phyloP scores from a whole-genome alignment of 2,797 vertebrate species.

The Sylvia borin region DNA sequence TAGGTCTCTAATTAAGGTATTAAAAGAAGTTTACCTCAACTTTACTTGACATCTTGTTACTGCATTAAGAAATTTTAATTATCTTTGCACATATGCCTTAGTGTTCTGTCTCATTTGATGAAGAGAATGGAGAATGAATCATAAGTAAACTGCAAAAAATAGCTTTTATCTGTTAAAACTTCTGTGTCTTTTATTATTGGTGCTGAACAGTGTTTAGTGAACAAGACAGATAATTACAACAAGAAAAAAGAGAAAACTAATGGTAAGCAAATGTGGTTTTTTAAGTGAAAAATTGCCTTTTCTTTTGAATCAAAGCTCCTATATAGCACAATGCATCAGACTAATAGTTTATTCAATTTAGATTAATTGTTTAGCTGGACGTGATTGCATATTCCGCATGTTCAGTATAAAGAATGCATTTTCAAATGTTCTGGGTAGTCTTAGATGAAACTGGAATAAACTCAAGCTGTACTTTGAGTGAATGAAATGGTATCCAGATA shows the following conservation, averaged over 20 bases:
- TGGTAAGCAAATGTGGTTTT: not conserved
- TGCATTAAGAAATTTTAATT: not conserved
- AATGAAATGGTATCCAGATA: not conserved
- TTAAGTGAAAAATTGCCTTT: not conserved
- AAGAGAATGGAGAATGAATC: not conserved
- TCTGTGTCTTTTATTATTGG: not conserved
- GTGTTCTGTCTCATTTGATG: not conserved
- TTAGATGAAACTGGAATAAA: not conserved
- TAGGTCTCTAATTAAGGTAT: not conserved
- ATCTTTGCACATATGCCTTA: not conserved
- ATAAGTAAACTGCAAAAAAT: not conserved
- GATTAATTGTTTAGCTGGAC: not conserved
- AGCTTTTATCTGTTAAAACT: not conserved
- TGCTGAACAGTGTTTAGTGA: not conserved
- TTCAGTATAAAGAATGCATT: not conserved
- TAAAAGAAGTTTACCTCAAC: not conserved
- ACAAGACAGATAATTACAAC: not conserved
- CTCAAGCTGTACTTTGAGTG: not conserved
- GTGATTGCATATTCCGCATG: not conserved
- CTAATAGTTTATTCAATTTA: not conserved
- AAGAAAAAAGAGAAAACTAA: not conserved
- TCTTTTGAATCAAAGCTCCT: not conserved
- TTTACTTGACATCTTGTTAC: not conserved
- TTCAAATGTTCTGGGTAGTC: not conserved
- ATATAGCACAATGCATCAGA: not conserved